phyloP scores from a whole-genome alignment of 2,113 vertebrate species.

The Microcebus ravelobensis region DNA sequence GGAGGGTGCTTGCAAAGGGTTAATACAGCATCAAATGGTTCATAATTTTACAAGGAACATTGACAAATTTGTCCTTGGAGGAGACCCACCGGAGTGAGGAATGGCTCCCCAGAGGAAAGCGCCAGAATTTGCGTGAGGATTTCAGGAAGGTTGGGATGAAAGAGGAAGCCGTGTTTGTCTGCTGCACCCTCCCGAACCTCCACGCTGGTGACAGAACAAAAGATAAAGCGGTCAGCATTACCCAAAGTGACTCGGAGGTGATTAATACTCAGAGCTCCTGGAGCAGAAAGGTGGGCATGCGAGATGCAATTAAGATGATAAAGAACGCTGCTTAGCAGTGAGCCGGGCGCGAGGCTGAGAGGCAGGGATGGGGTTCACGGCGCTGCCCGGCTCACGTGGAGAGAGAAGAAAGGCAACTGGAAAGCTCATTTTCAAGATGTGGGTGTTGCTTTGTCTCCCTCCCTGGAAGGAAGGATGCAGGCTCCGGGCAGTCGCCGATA shows the following conservation, averaged over 20 bases:
- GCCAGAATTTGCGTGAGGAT: neutral
- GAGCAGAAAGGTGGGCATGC: conserved; percentile 46
- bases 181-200: neutral
- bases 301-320: conserved; percentile 77
- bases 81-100: conserved; percentile 17
- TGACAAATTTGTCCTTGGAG: conserved; percentile 39
- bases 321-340: conserved; percentile 1
- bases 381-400: conserved; percentile 43
- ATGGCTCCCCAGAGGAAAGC: conserved; percentile 37
- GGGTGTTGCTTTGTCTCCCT: conserved; percentile 25
- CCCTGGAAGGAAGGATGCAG: neutral
- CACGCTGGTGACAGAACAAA: conserved; percentile 34
- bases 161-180: neutral
- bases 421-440: conserved; percentile 51
- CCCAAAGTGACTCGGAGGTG: conserved; percentile 64
- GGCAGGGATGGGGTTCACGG: neutral
- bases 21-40: conserved; percentile 45
- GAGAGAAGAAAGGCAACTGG: conserved; percentile 22
- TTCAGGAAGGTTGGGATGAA: neutral
- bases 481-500: neutral
- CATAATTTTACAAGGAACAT: conserved; percentile 49
- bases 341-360: neutral
- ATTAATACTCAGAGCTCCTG: conserved; percentile 71
- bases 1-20: neutral
- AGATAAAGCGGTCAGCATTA: conserved; percentile 53